These are phyloP conservation scores for Coranthus polyacanthus DNA, from an alignment of 2,797 vertebrate species.

Conservation along the genomic window DNA sequence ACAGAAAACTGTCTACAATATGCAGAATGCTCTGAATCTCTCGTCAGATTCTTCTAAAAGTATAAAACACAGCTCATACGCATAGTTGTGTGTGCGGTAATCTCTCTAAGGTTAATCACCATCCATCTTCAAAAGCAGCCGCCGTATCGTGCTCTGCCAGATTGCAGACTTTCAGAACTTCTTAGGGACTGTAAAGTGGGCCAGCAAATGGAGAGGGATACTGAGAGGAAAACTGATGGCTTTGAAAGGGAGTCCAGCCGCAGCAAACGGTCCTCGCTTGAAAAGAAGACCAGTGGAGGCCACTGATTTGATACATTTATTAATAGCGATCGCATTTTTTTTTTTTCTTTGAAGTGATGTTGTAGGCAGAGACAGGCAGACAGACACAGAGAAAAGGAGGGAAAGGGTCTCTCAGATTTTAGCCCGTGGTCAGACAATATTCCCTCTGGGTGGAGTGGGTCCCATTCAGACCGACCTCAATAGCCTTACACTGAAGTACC, in stretches of 20 bases:
- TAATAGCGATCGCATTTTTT: slow-evolving; percentile 66
- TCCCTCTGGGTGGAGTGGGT: slow-evolving; percentile 81
- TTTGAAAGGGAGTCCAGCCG: slow-evolving; percentile 70
- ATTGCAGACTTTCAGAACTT: slow-evolving; percentile 78
- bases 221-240: slow-evolving; percentile 56
- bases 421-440: slow-evolving; percentile 77
- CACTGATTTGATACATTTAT: slow-evolving; percentile 71
- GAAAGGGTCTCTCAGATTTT: slow-evolving; percentile 57
- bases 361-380: slow-evolving; percentile 43
- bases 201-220: slow-evolving; percentile 54
- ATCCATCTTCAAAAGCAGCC: slow-evolving; percentile 72
- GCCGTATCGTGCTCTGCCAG: slow-evolving; percentile 75
- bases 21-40: slow-evolving; percentile 9
- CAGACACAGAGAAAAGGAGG: slow-evolving; percentile 4
- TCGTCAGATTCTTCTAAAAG: slow-evolving; percentile 22
- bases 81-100: slow-evolving; percentile 45
- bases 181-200: slow-evolving; percentile 78
- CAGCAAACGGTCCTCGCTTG: slow-evolving; percentile 57
- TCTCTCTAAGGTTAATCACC: slow-evolving; percentile 77
- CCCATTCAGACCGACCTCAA: slow-evolving; percentile 82
- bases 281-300: slow-evolving; percentile 47
- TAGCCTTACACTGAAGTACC: slow-evolving; percentile 78
- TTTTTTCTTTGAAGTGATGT: slow-evolving; percentile 66
- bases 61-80: slow-evolving; percentile 33
- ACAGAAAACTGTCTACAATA: slow-evolving; percentile 28